These are phyloP conservation scores for Anthopleura sola DNA, from an alignment of 64 coral and sea anemone genomes.

Conservation along the genomic window DNA sequence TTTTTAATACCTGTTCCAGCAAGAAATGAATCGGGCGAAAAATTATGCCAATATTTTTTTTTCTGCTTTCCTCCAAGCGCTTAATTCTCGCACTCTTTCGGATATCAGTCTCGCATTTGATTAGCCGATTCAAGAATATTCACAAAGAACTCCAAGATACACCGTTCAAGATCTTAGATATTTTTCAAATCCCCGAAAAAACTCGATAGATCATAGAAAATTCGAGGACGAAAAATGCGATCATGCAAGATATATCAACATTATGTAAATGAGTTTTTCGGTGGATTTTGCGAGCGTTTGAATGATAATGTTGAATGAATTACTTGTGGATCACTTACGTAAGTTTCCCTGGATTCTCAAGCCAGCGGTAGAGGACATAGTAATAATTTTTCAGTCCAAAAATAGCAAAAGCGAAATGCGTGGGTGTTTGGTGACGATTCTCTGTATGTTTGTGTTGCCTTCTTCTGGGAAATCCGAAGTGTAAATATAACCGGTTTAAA, in stretches of 20 bases:
- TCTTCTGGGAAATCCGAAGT: conserved; percentile 19
- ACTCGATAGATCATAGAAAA: conserved; percentile 13
- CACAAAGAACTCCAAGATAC: not conserved
- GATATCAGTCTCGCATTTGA: not conserved
- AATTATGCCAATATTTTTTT: not conserved
- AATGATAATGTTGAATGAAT: conserved; percentile 13
- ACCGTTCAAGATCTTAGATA: not conserved
- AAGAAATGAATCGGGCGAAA: not conserved
- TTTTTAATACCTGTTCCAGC: not conserved
- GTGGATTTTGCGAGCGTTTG: conserved; percentile 1
- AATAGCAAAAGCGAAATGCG: conserved; percentile 12
- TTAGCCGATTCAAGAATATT: not conserved
- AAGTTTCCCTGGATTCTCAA: not conserved
- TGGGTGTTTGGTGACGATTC: conserved; percentile 16
- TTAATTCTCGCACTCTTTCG: not conserved
- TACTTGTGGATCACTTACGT: not conserved
- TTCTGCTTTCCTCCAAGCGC: not conserved
- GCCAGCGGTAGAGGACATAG: conserved; percentile 12
- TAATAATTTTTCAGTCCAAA: conserved; percentile 9
- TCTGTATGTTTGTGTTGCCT: conserved; percentile 14
- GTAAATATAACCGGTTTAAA: conserved; percentile 15
- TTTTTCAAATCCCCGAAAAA: not conserved
- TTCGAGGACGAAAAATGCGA: conserved; percentile 14
- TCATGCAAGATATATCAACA: conserved; percentile 17
- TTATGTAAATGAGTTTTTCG: conserved; percentile 5